Evolutionary conservation across 2,888 invertebrate genomes (phyloP).

Genomic region (Carpatolechia fugitivella): DNA sequence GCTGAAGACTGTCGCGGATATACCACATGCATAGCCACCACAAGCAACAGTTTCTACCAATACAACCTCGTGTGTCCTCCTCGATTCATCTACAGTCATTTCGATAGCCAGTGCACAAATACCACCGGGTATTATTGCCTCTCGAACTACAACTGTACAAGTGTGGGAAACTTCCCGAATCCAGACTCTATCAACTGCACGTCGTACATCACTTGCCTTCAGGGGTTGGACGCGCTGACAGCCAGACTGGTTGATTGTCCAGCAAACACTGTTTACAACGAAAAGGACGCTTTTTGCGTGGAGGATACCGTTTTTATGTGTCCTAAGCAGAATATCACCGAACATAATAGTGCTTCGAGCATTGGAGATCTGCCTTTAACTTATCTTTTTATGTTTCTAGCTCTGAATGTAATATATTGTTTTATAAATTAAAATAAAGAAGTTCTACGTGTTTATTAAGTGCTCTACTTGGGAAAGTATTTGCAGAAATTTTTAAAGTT

Average conservation of each 20-base stretch:
- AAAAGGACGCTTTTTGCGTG: slow-evolving; percentile 38
- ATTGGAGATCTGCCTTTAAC: not conserved
- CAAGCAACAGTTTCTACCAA: slow-evolving; percentile 42
- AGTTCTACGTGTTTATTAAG: too few species aligned
- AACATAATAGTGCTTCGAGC: not conserved
- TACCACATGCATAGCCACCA: slow-evolving; percentile 55
- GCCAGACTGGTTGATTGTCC: slow-evolving; percentile 55
- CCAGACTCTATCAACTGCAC: slow-evolving; percentile 37
- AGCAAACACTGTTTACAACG: slow-evolving; percentile 39
- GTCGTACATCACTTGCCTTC: slow-evolving; percentile 51
- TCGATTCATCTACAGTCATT: slow-evolving; percentile 55
- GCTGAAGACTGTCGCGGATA: slow-evolving; percentile 55
- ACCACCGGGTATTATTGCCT: slow-evolving; percentile 54
- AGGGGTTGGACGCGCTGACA: slow-evolving; percentile 43
- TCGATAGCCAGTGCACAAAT: slow-evolving; percentile 58
- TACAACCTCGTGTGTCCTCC: slow-evolving; percentile 58
- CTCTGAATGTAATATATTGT: not conserved
- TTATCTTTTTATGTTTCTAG: too few species aligned
- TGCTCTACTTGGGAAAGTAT: too few species aligned
- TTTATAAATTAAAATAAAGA: not conserved
- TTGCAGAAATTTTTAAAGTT: too few species aligned
- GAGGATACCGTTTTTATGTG: slow-evolving; percentile 42
- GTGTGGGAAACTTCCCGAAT: slow-evolving; percentile 40
- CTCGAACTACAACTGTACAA: slow-evolving; percentile 45
- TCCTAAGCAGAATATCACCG: too few species aligned